Evolutionary conservation across 1,140 invertebrate genomes (phyloP).

Genomic region (Telenomus remus): DNA sequence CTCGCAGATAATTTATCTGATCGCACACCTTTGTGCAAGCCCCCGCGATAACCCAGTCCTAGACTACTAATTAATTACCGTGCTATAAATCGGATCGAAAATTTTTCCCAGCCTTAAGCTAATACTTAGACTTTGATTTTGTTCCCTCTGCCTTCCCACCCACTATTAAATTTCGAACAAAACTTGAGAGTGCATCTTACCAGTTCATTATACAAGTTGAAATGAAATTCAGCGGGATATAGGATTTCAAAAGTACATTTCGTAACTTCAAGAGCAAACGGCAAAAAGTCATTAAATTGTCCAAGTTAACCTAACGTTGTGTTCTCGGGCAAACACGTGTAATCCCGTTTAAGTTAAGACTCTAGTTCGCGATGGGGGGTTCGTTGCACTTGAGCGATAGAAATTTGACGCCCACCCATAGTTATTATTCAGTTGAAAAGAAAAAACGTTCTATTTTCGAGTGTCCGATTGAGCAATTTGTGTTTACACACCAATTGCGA

Average conservation of each 20-base stretch:
- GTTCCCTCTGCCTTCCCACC: no score
- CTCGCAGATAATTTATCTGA: conserved; percentile 5
- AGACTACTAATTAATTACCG: conserved; percentile 13
- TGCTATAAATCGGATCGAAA: no score
- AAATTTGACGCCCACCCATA: no score
- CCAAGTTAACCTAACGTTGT: conserved; percentile 29
- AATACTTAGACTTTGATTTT: no score
- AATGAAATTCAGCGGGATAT: neutral
- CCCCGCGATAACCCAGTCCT: neutral
- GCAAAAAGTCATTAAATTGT: conserved; percentile 34
- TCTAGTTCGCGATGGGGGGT: neutral
- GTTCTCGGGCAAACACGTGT: conserved; percentile 18
- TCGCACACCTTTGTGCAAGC: conserved; percentile 6
- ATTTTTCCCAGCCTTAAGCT: no score
- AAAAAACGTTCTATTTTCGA: no score
- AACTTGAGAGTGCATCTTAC: no score
- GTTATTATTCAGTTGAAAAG: no score
- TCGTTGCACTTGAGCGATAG: no score
- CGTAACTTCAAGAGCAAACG: neutral
- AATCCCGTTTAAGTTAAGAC: conserved; percentile 38
- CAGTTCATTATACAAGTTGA: neutral
- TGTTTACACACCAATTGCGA: neutral
- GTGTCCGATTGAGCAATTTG: neutral
- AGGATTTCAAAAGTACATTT: conserved; percentile 12
- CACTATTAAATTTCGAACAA: no score